Conservation (phyloP, 2,797 vertebrate species). For the Anolis apletophallus region DNA sequence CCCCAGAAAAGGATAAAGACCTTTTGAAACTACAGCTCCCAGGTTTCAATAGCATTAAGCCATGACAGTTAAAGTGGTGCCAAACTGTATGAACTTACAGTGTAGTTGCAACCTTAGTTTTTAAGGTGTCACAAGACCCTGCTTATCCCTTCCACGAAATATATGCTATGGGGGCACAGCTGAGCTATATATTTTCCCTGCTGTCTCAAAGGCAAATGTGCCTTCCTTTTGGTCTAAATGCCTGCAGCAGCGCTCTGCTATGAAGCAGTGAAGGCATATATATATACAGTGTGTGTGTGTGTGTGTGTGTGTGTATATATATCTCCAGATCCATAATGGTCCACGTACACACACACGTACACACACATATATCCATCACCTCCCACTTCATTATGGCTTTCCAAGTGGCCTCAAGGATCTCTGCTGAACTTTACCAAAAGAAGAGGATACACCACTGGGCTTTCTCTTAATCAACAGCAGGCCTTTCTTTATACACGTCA, state of each 20-base stretch:
- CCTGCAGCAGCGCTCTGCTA: neutral
- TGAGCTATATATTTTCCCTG: neutral
- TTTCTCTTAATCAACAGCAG: conserved; percentile 13
- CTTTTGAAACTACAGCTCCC: too few relatives aligned
- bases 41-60: too few relatives aligned
- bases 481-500: conserved; percentile 13
- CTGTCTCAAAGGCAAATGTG: neutral
- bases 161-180: neutral
- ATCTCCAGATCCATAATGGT: too few relatives aligned
- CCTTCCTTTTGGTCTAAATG: neutral
- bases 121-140: too few relatives aligned
- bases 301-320: too few relatives aligned
- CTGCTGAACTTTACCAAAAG: conserved; percentile 2
- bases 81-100: too few relatives aligned
- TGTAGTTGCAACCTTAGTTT: too few relatives aligned
- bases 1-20: too few relatives aligned
- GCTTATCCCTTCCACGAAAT: too few relatives aligned
- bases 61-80: too few relatives aligned
- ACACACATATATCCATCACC: neutral
- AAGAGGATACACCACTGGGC: neutral
- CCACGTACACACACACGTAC: too few relatives aligned
- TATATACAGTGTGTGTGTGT: too few relatives aligned
- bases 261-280: neutral
- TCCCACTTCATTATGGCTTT: neutral
- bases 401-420: neutral